These are phyloP conservation scores for Umimayanthus chanpuru DNA, from an alignment of 92 coral and sea anemone species.

Conservation along the genomic window DNA sequence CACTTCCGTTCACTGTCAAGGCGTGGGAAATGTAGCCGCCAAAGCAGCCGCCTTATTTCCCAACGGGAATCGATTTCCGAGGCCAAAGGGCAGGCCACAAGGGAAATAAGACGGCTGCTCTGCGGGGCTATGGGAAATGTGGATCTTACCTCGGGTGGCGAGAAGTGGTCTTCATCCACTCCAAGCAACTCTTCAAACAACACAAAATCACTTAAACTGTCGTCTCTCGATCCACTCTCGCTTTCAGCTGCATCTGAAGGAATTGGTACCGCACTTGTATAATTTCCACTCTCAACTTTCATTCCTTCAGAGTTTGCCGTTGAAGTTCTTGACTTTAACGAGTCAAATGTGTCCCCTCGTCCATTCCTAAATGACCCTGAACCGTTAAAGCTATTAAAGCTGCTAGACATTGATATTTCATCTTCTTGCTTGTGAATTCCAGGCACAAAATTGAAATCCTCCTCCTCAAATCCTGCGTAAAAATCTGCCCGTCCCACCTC, in stretches of 20 bases:
- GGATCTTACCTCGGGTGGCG: conserved; percentile 25
- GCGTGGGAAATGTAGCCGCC: too few species aligned
- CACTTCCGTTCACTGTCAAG: too few species aligned
- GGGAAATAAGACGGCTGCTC: too few species aligned
- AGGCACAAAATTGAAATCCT: conserved; percentile 92
- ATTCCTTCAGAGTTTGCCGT: conserved; percentile 59
- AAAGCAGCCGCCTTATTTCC: too few species aligned
- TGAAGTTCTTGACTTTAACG: conserved; percentile 47
- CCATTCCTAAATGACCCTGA: conserved; percentile 77
- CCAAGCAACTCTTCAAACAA: conserved; percentile 95
- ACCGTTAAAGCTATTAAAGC: conserved; percentile 76
- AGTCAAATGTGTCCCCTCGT: conserved; percentile 66
- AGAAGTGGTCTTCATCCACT: conserved; percentile 91
- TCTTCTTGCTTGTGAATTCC: conserved; percentile 86
- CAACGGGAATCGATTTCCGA: too few species aligned
- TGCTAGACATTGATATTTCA: conserved; percentile 60
- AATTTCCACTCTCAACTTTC: conserved; percentile 45
- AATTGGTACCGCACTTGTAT: conserved; percentile 34
- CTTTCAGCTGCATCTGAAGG: conserved; percentile 44
- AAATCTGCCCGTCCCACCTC: conserved; percentile 16
- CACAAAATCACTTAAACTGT: conserved; percentile 82
- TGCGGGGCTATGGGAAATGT: too few species aligned
- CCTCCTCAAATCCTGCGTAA: conserved; percentile 65
- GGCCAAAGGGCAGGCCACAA: too few species aligned
- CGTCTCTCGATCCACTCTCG: conserved; percentile 66